Evolutionary conservation across 2,113 vertebrate species (phyloP).

Genomic region (rat (Rattus norvegicus)): DNA sequence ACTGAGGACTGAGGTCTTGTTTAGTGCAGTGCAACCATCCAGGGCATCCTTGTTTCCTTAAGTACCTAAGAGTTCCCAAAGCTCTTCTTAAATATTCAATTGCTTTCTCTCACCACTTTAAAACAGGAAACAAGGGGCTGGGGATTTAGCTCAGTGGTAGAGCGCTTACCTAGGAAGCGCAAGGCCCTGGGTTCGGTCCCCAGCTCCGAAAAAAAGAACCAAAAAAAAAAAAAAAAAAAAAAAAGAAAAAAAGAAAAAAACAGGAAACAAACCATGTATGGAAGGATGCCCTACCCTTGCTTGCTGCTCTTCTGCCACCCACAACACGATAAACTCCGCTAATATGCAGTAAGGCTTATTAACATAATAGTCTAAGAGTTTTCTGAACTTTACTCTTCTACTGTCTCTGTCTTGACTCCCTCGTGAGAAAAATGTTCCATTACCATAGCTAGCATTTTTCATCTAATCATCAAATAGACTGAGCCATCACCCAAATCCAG

Average conservation of each 20-base stretch:
- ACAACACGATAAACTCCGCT: not conserved
- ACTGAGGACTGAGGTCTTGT: not conserved
- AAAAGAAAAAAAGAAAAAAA: too few species aligned
- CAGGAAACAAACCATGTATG: not conserved
- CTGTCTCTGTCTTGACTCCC: not conserved
- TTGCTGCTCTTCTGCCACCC: not conserved
- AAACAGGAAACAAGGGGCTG: not conserved
- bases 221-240: too few species aligned
- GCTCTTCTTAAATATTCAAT: not conserved
- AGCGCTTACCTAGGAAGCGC: too few species aligned
- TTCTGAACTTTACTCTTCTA: slow-evolving; percentile 23
- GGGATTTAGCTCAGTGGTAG: too few species aligned
- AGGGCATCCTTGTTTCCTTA: not conserved
- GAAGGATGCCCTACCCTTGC: not conserved
- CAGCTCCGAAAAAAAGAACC: too few species aligned
- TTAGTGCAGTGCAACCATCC: not conserved
- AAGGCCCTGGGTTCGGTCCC: too few species aligned
- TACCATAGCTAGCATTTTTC: not conserved
- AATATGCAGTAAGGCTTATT: not conserved
- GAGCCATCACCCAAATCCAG: not conserved
- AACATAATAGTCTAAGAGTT: not conserved
- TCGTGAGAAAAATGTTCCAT: not conserved
- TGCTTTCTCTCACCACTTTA: slow-evolving; percentile 1
- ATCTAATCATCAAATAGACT: not conserved
- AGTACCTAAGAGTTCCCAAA: not conserved